phyloP scores from a whole-genome alignment of 2,888 invertebrate species.

The Spilarctia lutea region DNA sequence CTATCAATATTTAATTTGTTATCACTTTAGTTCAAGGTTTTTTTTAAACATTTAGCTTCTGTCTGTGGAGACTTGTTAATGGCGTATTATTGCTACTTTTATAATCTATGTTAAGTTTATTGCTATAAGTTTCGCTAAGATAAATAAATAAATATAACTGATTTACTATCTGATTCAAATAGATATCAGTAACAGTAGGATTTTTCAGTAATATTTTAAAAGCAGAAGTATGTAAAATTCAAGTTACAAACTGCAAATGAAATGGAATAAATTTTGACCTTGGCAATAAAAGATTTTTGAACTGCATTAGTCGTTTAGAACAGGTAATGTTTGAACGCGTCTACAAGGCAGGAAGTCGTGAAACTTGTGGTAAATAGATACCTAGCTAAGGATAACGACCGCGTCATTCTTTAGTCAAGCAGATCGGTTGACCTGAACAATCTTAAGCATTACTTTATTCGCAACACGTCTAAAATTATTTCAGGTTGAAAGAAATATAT shows the following conservation, averaged over 20 bases:
- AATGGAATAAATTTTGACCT: background rate
- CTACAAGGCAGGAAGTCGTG: constrained; percentile 3
- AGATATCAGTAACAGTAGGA: background rate
- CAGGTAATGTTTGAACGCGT: background rate
- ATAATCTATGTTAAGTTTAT: too few relatives aligned
- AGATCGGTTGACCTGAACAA: constrained; percentile 3
- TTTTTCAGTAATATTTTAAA: background rate
- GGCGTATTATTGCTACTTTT: too few relatives aligned
- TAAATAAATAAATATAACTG: too few relatives aligned
- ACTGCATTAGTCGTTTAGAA: background rate
- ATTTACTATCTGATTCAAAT: background rate
- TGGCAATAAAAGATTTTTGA: background rate
- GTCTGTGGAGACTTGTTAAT: too few relatives aligned
- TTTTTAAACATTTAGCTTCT: too few relatives aligned
- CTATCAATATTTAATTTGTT: too few relatives aligned
- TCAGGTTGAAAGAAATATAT: background rate
- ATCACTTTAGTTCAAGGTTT: too few relatives aligned
- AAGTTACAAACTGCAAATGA: background rate
- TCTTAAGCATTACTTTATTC: background rate
- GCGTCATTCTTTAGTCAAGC: constrained; percentile 1
- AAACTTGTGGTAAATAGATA: constrained; percentile 1
- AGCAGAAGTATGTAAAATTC: background rate
- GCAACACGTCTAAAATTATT: background rate
- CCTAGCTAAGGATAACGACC: constrained; percentile 11
- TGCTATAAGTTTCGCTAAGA: too few relatives aligned